Evolutionary conservation across 2,113 vertebrate species (phyloP).

Genomic region (Terrapene triunguis): DNA sequence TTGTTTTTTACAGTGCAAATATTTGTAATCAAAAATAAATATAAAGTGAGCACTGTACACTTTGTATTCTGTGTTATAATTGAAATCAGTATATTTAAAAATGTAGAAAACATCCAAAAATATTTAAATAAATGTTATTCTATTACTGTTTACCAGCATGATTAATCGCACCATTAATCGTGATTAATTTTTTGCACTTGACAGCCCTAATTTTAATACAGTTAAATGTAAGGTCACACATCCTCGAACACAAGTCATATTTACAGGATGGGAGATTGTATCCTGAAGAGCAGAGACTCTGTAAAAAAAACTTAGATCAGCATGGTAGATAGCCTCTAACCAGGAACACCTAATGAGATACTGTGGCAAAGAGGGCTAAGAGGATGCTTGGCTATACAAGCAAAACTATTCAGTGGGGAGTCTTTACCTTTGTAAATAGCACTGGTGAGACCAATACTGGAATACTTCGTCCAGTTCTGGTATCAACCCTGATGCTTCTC

Average conservation of each 20-base stretch:
- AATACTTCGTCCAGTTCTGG: background rate
- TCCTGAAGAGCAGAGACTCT: background rate
- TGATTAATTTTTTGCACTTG: too few relatives aligned
- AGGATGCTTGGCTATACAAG: background rate
- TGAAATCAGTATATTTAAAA: too few relatives aligned
- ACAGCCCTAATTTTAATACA: background rate
- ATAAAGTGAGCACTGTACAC: too few relatives aligned
- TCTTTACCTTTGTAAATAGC: rapidly evolving
- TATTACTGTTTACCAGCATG: too few relatives aligned
- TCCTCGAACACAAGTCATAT: background rate
- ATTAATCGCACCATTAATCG: too few relatives aligned
- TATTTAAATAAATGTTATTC: too few relatives aligned
- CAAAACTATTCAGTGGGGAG: background rate
- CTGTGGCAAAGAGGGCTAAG: background rate
- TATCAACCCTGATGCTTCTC: background rate
- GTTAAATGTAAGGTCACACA: background rate
- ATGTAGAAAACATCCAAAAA: too few relatives aligned
- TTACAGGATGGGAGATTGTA: background rate
- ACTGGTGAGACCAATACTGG: conserved; percentile 7
- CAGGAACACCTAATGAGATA: background rate
- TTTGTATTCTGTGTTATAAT: too few relatives aligned
- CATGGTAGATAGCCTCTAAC: background rate
- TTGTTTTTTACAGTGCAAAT: too few relatives aligned
- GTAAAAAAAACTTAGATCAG: conserved; percentile 35
- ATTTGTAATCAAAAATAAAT: too few relatives aligned